phyloP scores from a whole-genome alignment of 2,113 vertebrate species.

The Gymnocephalus cernua region DNA sequence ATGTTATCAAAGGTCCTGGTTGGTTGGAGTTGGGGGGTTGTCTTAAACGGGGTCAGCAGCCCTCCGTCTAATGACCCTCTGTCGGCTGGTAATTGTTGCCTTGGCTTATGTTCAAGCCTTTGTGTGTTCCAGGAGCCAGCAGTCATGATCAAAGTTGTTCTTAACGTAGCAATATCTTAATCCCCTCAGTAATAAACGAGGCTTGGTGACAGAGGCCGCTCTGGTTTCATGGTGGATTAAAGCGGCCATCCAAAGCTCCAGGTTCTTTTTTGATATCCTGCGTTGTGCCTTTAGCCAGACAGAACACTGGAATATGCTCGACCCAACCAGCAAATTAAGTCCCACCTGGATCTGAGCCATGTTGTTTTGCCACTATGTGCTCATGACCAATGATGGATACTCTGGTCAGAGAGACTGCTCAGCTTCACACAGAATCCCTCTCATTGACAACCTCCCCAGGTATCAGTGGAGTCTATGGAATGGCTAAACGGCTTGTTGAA shows the following conservation, averaged over 20 bases:
- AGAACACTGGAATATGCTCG: constrained; percentile 29
- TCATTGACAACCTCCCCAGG: no score
- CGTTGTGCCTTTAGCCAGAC: constrained; percentile 41
- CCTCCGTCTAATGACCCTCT: constrained; percentile 68
- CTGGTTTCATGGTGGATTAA: constrained; percentile 68
- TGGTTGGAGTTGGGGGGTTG: constrained; percentile 26
- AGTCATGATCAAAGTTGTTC: constrained; percentile 78
- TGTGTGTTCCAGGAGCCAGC: constrained; percentile 68
- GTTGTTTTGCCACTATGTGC: constrained; percentile 11
- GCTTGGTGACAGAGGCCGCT: constrained; percentile 55
- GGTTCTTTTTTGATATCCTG: constrained; percentile 45
- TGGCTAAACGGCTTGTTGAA: no score
- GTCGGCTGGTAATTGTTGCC: constrained; percentile 74
- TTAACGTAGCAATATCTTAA: constrained; percentile 71
- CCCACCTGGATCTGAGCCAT: constrained; percentile 34
- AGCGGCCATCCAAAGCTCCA: constrained; percentile 49
- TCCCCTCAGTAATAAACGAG: constrained; percentile 67
- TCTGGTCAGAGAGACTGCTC: constrained; percentile 11
- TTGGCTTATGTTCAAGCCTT: constrained; percentile 68
- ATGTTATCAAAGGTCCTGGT: constrained; percentile 73
- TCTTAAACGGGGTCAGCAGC: constrained; percentile 58
- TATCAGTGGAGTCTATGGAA: no score
- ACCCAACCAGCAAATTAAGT: constrained; percentile 5
- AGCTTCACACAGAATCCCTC: constrained; percentile 19
- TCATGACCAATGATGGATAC: constrained; percentile 48